Conservation (phyloP, 2,797 vertebrate genomes). For the Silurus aristotelis region DNA sequence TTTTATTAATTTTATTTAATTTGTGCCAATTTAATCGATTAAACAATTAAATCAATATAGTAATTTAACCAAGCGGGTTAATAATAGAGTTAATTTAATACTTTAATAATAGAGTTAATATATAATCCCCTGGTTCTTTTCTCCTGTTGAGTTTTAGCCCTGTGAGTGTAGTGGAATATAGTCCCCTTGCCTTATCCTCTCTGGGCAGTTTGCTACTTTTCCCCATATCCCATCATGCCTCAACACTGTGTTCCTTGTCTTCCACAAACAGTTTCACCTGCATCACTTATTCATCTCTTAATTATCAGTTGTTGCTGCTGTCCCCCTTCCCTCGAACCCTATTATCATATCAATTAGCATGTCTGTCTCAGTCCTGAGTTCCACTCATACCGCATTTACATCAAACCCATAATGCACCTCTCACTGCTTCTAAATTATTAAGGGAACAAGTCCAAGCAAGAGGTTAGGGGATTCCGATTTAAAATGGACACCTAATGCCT, state of each 20-base stretch:
- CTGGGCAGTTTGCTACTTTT: constrained; percentile 55
- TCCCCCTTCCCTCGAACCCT: constrained; percentile 65
- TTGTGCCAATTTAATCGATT: too few relatives aligned
- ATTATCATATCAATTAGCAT: constrained; percentile 82
- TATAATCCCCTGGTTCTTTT: not conserved
- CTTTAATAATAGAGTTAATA: not conserved
- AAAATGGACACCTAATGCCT: constrained; percentile 76
- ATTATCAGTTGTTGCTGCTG: constrained; percentile 77
- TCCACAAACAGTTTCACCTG: constrained; percentile 73
- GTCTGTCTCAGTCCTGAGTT: constrained; percentile 75
- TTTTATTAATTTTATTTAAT: too few relatives aligned
- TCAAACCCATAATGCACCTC: constrained; percentile 78
- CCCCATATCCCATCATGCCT: constrained; percentile 47
- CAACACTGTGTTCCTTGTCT: constrained; percentile 55
- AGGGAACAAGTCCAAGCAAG: constrained; percentile 75
- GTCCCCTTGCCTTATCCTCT: constrained; percentile 42
- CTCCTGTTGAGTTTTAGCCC: not conserved
- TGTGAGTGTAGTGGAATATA: constrained; percentile 16
- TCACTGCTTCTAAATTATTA: constrained; percentile 72
- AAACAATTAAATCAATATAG: too few relatives aligned
- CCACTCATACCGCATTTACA: constrained; percentile 76
- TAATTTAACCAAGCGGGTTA: too few relatives aligned
- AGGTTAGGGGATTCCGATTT: constrained; percentile 75
- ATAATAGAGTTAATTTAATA: too few relatives aligned
- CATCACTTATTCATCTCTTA: constrained; percentile 77